phyloP scores from a whole-genome alignment of 2,888 invertebrate species.

The Stenodema calcarata region DNA sequence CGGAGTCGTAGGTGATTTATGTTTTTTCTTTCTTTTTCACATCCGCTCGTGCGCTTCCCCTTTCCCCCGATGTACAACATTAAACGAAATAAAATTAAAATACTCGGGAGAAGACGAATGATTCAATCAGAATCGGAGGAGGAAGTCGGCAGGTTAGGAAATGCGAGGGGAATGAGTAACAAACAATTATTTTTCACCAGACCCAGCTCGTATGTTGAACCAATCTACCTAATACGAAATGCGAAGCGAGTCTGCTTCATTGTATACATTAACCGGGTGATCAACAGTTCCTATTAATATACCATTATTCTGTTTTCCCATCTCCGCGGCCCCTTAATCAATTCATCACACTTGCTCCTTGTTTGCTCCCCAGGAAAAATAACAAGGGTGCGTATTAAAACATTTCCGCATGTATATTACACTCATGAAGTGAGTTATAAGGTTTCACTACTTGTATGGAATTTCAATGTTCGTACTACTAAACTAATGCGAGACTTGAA shows the following conservation, averaged over 20 bases:
- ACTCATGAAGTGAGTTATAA: no score
- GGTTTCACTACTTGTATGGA: no score
- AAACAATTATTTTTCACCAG: neutral
- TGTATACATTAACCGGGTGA: constrained; percentile 37
- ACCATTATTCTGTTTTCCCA: constrained; percentile 5
- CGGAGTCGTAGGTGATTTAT: neutral
- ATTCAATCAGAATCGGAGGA: constrained; percentile 14
- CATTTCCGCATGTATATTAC: neutral
- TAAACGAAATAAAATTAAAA: neutral
- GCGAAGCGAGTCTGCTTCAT: constrained; percentile 21
- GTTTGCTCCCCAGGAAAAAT: neutral
- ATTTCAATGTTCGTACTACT: no score
- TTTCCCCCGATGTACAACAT: neutral
- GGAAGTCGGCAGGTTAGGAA: neutral
- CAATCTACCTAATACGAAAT: constrained; percentile 26
- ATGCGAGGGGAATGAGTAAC: neutral
- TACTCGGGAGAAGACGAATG: constrained; percentile 9
- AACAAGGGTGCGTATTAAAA: neutral
- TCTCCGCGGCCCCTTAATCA: neutral
- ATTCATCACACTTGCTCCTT: constrained; percentile 1
- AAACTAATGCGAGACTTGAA: no score
- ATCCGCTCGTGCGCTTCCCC: constrained; percentile 11
- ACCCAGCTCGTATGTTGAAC: neutral
- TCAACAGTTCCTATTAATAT: constrained; percentile 37
- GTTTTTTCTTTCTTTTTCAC: neutral